These are phyloP conservation scores for Drosophila parvula DNA, from an alignment of 1,140 invertebrate genomes.

Conservation along the genomic window DNA sequence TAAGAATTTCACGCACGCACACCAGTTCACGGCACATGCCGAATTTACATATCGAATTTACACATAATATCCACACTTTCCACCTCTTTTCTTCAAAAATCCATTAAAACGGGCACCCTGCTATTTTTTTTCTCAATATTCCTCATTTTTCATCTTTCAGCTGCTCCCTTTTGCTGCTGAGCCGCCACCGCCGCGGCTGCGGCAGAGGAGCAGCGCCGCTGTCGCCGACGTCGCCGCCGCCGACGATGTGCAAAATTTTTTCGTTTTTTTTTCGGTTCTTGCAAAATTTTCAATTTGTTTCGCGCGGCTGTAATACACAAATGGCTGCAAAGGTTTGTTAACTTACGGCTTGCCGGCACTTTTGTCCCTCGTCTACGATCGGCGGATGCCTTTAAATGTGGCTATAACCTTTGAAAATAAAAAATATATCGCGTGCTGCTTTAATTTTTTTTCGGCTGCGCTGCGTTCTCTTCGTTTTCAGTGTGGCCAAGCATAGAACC, in stretches of 20 bases:
- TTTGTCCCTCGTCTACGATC: constrained; percentile 37
- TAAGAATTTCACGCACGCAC: constrained; percentile 69
- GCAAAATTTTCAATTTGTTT: constrained; percentile 49
- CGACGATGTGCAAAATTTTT: constrained; percentile 75
- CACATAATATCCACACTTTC: constrained; percentile 44
- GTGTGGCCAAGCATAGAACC: not conserved
- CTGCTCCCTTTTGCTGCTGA: constrained; percentile 60
- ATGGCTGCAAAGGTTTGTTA: constrained; percentile 43
- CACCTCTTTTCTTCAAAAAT: constrained; percentile 22
- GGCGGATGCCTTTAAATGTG: constrained; percentile 53
- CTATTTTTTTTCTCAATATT: constrained; percentile 22
- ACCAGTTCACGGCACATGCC: constrained; percentile 62
- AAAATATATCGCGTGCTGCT: constrained; percentile 80
- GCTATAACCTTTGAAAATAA: constrained; percentile 73
- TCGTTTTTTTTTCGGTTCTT: constrained; percentile 68
- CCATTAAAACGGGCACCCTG: constrained; percentile 9
- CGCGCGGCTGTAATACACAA: constrained; percentile 49
- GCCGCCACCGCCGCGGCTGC: constrained; percentile 56
- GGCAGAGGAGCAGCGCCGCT: constrained; percentile 25
- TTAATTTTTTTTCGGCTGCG: constrained; percentile 72
- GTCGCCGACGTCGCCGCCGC: constrained; percentile 61
- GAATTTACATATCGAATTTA: constrained; percentile 75
- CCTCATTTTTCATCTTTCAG: constrained; percentile 65
- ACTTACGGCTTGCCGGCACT: constrained; percentile 76
- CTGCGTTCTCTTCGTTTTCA: constrained; percentile 61